Evolutionary conservation across 2,888 invertebrate species (phyloP).

Genomic region (Crepidodera aurea): DNA sequence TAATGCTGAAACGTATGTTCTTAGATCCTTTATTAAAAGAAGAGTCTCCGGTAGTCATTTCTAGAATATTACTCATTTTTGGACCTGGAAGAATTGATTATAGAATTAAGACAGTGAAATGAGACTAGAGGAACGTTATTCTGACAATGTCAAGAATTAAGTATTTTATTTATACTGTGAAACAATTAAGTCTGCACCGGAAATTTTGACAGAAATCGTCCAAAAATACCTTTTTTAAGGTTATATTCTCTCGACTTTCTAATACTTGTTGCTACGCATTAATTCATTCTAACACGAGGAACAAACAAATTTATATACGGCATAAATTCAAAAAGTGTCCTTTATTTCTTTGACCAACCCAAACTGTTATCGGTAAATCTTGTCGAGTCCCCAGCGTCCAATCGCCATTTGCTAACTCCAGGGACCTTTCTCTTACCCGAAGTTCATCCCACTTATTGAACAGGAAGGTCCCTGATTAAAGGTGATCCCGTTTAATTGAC

Average conservation of each 20-base stretch:
- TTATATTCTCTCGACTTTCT: neutral
- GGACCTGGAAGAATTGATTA: too few species aligned
- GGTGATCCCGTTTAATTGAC: slow-evolving; percentile 35
- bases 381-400: slow-evolving; percentile 25
- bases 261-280: slow-evolving; percentile 8
- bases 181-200: too few species aligned
- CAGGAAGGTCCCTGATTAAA: slow-evolving; percentile 35
- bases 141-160: too few species aligned
- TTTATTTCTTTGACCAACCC: slow-evolving; percentile 17
- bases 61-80: too few species aligned
- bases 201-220: too few species aligned
- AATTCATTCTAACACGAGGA: slow-evolving; percentile 8
- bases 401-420: slow-evolving; percentile 27
- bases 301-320: slow-evolving; percentile 7
- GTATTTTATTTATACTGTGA: too few species aligned
- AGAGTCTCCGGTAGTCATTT: too few species aligned
- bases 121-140: too few species aligned
- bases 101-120: too few species aligned
- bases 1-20: too few species aligned
- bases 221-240: neutral
- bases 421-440: slow-evolving; percentile 19
- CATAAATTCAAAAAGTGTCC: slow-evolving; percentile 10
- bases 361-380: slow-evolving; percentile 27
- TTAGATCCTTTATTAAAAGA: too few species aligned
- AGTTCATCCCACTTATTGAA: slow-evolving; percentile 38